phyloP scores from a whole-genome alignment of 2,797 vertebrate species.

The Australoheros facetus region DNA sequence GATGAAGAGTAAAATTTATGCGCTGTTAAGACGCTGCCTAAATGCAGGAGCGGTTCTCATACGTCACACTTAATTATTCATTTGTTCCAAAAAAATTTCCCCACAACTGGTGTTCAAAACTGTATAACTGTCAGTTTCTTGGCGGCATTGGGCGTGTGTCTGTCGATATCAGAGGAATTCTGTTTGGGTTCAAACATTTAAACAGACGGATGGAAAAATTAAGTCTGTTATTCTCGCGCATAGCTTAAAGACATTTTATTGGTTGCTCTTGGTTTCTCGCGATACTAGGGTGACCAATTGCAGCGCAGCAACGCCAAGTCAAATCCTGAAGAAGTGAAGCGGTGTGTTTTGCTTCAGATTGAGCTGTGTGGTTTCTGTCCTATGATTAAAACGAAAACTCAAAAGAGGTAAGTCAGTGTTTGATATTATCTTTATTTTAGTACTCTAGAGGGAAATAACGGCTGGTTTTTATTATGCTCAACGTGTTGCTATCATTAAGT shows the following conservation, averaged over 20 bases:
- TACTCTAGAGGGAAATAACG: accelerated
- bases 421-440: not conserved
- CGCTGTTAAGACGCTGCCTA: not conserved
- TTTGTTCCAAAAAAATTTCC: not conserved
- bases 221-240: not conserved
- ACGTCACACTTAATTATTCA: accelerated
- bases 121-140: not conserved
- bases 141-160: not conserved
- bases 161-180: conserved; percentile 63
- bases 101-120: not conserved
- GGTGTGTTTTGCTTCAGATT: not conserved
- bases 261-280: conserved; percentile 51
- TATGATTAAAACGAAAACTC: no score
- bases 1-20: not conserved
- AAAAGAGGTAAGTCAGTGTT: conserved; percentile 13
- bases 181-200: conserved; percentile 81
- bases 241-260: conserved; percentile 40
- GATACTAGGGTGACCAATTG: conserved; percentile 37
- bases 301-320: conserved; percentile 54
- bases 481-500: no score
- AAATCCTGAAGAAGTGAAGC: conserved; percentile 29
- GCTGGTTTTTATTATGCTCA: not conserved
- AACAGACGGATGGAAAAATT: conserved; percentile 20
- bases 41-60: not conserved
- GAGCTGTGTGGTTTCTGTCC: not conserved